Percentiles rank a stretch among this genome's conserved stretches.
Evolutionary conservation across 2,113 vertebrate species (phyloP).

Genomic region (Paraplagusia blochii): DNA sequence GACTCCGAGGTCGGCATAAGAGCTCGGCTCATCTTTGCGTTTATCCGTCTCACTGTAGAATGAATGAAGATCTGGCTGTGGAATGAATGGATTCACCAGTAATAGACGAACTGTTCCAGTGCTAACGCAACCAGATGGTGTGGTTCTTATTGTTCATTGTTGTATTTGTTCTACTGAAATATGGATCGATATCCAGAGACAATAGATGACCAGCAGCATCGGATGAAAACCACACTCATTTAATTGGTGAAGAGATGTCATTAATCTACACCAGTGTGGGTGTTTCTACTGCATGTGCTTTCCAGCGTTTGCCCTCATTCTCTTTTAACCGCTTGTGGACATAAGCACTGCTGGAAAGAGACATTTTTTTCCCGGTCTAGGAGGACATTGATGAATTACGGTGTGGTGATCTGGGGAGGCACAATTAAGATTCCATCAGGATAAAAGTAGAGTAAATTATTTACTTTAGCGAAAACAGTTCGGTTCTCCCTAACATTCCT

Average conservation of each 20-base stretch:
- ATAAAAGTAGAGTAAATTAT: conserved; percentile 82
- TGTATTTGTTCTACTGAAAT: conserved; percentile 48
- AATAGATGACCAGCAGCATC: conserved; percentile 60
- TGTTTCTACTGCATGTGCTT: conserved; percentile 20
- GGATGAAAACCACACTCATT: conserved; percentile 51
- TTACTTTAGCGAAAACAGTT: conserved; percentile 73
- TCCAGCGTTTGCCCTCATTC: conserved; percentile 26
- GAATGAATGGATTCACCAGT: conserved; percentile 61
- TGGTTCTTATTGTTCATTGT: conserved; percentile 53
- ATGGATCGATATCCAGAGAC: conserved; percentile 63
- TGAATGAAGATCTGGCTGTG: conserved; percentile 53
- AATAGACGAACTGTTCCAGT: conserved; percentile 42
- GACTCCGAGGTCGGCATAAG: conserved; percentile 37
- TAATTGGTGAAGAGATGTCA: conserved; percentile 54
- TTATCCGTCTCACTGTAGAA: conserved; percentile 51
- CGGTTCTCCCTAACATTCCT: conserved; percentile 60
- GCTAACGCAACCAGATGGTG: conserved; percentile 39
- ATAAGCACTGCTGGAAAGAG: conserved; percentile 4
- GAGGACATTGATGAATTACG: conserved; percentile 74
- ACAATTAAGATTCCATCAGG: conserved; percentile 84
- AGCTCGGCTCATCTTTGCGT: conserved; percentile 49
- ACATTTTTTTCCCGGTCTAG: conserved; percentile 59
- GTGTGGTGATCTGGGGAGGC: conserved; percentile 59
- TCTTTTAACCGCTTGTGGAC: conserved; percentile 41
- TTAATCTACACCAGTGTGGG: conserved; percentile 54